A percentile compares a stretch with the other conserved stretches of the same genome.
Conservation (phyloP, 1,140 invertebrate species). For the Cardiocondyla obscurior region DNA sequence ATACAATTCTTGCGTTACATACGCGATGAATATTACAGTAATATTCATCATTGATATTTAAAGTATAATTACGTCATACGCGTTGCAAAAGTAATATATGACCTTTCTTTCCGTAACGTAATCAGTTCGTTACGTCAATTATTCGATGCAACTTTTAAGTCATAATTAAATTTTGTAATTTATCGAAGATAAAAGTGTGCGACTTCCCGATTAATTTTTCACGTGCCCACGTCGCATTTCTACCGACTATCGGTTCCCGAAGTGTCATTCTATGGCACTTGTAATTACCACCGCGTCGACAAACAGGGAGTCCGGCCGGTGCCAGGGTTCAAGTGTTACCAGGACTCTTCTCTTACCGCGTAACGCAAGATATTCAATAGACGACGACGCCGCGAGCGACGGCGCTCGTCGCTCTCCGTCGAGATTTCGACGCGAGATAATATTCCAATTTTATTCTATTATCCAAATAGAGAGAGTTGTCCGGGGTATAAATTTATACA, state of each 20-base stretch:
- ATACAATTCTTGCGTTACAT: neutral
- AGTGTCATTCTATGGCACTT: neutral
- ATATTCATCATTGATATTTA: neutral
- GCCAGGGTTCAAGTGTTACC: slow-evolving; percentile 45
- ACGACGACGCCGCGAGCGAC: neutral
- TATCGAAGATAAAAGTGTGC: too few relatives aligned
- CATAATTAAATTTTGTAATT: too few relatives aligned
- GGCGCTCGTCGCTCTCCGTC: neutral
- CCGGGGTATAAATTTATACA: neutral
- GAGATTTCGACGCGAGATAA: slow-evolving; percentile 8
- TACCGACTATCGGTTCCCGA: neutral
- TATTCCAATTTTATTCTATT: slow-evolving; percentile 20
- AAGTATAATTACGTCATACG: too few relatives aligned
- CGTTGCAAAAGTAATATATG: too few relatives aligned
- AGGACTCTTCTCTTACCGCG: slow-evolving; percentile 23
- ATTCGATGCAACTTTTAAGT: neutral
- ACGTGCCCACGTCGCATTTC: neutral
- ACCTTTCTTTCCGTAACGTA: too few relatives aligned
- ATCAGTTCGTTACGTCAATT: too few relatives aligned
- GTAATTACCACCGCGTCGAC: slow-evolving; percentile 78
- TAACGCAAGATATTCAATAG: slow-evolving; percentile 25
- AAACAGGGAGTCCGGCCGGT: slow-evolving; percentile 69
- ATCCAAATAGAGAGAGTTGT: neutral
- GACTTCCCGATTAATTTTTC: too few relatives aligned
- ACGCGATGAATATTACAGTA: neutral